Percentiles rank a stretch among this genome's conserved stretches.
Conservation (phyloP, 1,140 invertebrate species). For the Panagrolaimus sp. region DNA sequence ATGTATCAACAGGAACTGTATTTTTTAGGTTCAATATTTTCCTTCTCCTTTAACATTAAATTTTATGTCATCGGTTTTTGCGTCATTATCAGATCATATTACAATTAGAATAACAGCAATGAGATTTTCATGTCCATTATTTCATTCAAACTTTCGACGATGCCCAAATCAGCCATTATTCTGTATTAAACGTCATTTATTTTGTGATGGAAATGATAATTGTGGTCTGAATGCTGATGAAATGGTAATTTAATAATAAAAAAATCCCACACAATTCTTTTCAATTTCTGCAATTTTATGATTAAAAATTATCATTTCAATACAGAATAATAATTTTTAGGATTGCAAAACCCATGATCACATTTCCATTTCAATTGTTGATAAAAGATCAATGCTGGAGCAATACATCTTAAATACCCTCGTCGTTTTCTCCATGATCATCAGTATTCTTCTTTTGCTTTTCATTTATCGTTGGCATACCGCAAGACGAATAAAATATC, state of each 20-base stretch:
- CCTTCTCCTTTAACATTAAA: conserved; percentile 24
- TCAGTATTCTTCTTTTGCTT: not conserved
- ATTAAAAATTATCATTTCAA: not conserved
- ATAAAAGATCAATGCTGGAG: conserved; percentile 17
- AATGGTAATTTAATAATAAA: conserved; percentile 29
- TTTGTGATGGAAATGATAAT: conserved; percentile 37
- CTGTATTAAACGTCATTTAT: conserved; percentile 28
- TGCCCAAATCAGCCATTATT: conserved; percentile 40
- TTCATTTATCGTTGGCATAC: conserved; percentile 23
- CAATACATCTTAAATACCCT: conserved; percentile 17
- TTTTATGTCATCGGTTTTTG: conserved; percentile 30
- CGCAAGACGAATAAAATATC: conserved; percentile 16
- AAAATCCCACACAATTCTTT: not conserved
- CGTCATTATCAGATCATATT: conserved; percentile 15
- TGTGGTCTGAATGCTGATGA: conserved; percentile 24
- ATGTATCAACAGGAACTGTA: not conserved
- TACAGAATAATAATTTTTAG: conserved; percentile 10
- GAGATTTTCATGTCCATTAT: conserved; percentile 34
- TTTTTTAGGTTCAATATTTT: conserved; percentile 33
- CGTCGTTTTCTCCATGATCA: conserved; percentile 19
- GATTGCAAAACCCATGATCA: conserved; percentile 18
- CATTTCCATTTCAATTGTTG: conserved; percentile 20
- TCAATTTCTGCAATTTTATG: not conserved
- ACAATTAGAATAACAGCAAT: conserved; percentile 31
- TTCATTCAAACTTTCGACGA: conserved; percentile 23